Conservation (phyloP, 2,113 vertebrate genomes). For the Regulus satrapa region DNA sequence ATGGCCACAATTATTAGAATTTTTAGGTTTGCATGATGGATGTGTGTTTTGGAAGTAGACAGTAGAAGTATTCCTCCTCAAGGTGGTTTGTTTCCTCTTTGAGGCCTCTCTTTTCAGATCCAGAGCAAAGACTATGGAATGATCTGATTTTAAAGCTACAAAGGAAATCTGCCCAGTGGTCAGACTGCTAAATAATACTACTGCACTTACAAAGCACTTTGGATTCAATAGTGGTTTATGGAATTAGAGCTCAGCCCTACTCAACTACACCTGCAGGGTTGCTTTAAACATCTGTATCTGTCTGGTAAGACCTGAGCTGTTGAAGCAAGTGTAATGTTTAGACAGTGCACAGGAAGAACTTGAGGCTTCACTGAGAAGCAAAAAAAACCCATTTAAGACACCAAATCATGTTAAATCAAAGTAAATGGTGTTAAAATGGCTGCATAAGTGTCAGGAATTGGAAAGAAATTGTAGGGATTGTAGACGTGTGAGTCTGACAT, state of each 20-base stretch:
- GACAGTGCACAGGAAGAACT: neutral
- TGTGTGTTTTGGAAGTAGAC: neutral
- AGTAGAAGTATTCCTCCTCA: neutral
- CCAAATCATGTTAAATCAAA: neutral
- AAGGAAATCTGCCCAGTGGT: neutral
- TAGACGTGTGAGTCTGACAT: neutral
- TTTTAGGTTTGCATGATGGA: neutral
- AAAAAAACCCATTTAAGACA: neutral
- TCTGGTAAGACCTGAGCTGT: conserved; percentile 11
- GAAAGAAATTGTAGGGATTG: neutral
- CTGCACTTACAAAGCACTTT: neutral
- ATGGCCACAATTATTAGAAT: neutral
- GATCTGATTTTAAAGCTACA: neutral
- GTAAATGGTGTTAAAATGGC: neutral
- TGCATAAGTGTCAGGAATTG: neutral
- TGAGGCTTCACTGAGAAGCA: neutral
- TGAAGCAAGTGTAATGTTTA: neutral
- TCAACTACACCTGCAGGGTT: neutral
- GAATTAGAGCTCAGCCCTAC: neutral
- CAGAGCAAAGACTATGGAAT: neutral
- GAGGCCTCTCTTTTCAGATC: conserved; percentile 20
- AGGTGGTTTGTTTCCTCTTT: neutral
- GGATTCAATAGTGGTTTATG: conserved; percentile 1
- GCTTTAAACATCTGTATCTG: neutral
- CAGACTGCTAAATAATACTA: neutral